Base-by-base conservation (phyloP, 37 sponge, comb jelly and placozoan species). In the Aplysina aerophoba region DNA sequence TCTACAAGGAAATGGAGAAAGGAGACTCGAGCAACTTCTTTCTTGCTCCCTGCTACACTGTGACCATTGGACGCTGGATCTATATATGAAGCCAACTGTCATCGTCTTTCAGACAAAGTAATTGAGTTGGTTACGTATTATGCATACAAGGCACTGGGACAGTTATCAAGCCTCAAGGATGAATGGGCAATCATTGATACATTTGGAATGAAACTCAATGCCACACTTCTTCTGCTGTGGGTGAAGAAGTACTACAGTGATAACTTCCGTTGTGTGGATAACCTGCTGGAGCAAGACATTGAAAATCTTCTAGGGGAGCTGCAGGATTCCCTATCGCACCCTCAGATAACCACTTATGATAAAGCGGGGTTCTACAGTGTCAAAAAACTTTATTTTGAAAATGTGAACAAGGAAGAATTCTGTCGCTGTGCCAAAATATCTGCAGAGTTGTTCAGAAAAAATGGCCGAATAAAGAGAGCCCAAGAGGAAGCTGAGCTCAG, bases 291-390 rank as follows among this genome's bases (percentile, higher is more conserved):
- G 34, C 28, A 35, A 1, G 2, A 34, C 4, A 69, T 34, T 31
- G 71, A 30, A 69, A 4, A 27, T 17, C 15, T 35, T 1, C 33
- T 34, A 16, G 33, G 6, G 17, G 19, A 31, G 4, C 71, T 69
- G 71, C 17, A 69, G 30, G 4, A 31, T 1, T 35, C 11, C 6
- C 11, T 16, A 31, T 17, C 17, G 13, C 71, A 30, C 19, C 17
- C 71, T 8, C 19, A 31, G 6, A 69, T 69, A 31, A 17, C 71
- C 1, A 69, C 4, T 17, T 69, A 69, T 69, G 71, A 69, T 6
- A 35, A 27, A 35, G 71, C 71, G 13, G 28, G 71, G 33, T 69
- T 69, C 33, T 6, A 31, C 34, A 69, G 71, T 69, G 71, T 69
- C 17, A 33, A 27, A 2, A 69, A 69, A 30, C 6, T n/a, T 16